Evolutionary conservation across 2,113 vertebrate genomes (phyloP).

Genomic region (Hippocampus zosterae): DNA sequence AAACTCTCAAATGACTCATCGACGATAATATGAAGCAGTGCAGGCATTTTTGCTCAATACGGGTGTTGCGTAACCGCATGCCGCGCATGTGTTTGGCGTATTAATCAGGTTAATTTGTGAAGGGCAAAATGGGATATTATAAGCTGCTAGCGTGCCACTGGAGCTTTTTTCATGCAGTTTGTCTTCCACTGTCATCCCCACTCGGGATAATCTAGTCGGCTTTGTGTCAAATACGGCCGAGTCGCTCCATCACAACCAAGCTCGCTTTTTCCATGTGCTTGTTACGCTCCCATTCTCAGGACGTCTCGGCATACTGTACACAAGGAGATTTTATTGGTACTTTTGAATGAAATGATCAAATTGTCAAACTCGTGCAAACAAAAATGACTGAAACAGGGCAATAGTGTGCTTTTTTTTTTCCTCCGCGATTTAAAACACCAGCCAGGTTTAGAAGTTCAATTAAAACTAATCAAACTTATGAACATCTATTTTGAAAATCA

Average conservation of each 20-base stretch:
- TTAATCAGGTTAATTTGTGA: neutral
- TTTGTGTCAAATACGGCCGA: conserved; percentile 47
- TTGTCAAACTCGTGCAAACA: no score
- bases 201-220: conserved; percentile 40
- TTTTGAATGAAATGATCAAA: no score
- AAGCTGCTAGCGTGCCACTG: neutral
- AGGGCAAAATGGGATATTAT: neutral
- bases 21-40: conserved; percentile 30
- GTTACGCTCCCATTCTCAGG: conserved; percentile 33
- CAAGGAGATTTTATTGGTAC: no score
- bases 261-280: conserved; percentile 51
- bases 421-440: no score
- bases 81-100: neutral
- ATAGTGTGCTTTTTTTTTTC: no score
- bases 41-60: conserved; percentile 29
- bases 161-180: conserved; percentile 25
- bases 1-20: conserved; percentile 68
- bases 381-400: no score
- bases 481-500: no score
- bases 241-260: conserved; percentile 37
- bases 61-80: neutral
- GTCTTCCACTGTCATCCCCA: conserved; percentile 41
- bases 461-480: no score
- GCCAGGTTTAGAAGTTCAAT: no score
- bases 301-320: no score